These are phyloP conservation scores for Pseudotriccus pelzelni DNA, from an alignment of 2,797 vertebrate genomes.

Conservation along the genomic window DNA sequence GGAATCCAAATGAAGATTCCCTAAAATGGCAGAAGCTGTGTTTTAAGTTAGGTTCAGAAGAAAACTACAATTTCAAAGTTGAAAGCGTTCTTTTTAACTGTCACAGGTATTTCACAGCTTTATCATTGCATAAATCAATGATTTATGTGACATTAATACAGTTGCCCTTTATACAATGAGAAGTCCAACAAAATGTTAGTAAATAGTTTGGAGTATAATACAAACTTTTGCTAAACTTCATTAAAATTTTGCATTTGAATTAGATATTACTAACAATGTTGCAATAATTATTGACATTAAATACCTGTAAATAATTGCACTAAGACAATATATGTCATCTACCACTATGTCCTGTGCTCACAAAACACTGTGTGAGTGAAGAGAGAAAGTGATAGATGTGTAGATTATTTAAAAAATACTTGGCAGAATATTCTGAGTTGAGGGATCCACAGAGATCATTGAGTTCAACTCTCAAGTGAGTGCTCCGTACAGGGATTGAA, in stretches of 20 bases:
- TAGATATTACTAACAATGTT: background rate
- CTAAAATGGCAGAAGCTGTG: background rate
- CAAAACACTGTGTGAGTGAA: constrained; percentile 25
- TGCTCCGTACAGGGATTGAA: background rate
- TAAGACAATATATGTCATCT: background rate
- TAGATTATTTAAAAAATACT: background rate
- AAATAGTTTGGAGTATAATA: background rate
- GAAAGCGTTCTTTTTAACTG: background rate
- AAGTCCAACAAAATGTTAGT: background rate
- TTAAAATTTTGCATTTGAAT: background rate
- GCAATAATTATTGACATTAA: background rate
- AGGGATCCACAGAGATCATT: background rate
- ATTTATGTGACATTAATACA: background rate
- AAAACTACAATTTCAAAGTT: background rate
- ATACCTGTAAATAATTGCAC: constrained; percentile 24
- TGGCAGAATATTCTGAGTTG: background rate
- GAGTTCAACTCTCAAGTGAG: background rate
- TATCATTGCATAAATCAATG: background rate
- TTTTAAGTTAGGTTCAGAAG: background rate
- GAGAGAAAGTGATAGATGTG: constrained; percentile 4
- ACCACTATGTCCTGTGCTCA: background rate
- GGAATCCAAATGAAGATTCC: background rate
- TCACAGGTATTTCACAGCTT: background rate
- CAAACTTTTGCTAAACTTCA: constrained; percentile 6
- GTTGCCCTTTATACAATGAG: background rate